Evolutionary conservation across 2,888 invertebrate species (phyloP), one percentile per base, ranked within the genome.

Genomic region (Polietes domitor): DNA sequence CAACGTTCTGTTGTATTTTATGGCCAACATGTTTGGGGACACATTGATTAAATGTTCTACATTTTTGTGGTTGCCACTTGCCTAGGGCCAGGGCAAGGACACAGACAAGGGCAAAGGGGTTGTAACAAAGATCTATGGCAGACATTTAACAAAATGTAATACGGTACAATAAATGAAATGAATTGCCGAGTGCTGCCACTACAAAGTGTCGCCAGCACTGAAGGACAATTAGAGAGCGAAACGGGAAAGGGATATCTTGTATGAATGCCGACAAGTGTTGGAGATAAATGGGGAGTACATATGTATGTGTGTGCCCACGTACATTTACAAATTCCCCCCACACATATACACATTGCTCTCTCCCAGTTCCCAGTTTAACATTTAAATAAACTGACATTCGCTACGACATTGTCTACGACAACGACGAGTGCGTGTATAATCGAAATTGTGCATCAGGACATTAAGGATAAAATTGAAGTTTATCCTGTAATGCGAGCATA

Each of bases 21-120:
- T 65, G 65, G 9, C 41, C 41, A 41, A 9, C 65, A 37, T 17
- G 41, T 21, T 41, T 1, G 53, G 58, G 83, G n/a, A n/a, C n/a
- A 78, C 83, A 58, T 80, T 83, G 83, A 83, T 78, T 72, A 83
- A 83, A 83, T 80, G 80, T 32, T 72, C 19, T 47, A 65, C 74
- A 83, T 75, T 80, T 47, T 80, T 77, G 77, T 72, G 83, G 80
- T 77, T 32, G 65, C 71, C 72, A 74, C 71, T 58, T 15, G 68
- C 73, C 68, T 41, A 63, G 32, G 28, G 17, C 4, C 28, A 32
- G 5, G n/a, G 28, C 32, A 37, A 3, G 37, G 37, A 37, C 7
- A 9, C 37, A 37, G 12, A 7, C 7, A 32, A 32, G 7, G 7
- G 32, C 32, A 32, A 3, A 5, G 32, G 32, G 17, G 63, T 17